Percentiles rank a stretch among this genome's conserved stretches.
These are phyloP conservation scores for Lemur catta DNA, from an alignment of 2,797 vertebrate genomes.

Conservation along the genomic window DNA sequence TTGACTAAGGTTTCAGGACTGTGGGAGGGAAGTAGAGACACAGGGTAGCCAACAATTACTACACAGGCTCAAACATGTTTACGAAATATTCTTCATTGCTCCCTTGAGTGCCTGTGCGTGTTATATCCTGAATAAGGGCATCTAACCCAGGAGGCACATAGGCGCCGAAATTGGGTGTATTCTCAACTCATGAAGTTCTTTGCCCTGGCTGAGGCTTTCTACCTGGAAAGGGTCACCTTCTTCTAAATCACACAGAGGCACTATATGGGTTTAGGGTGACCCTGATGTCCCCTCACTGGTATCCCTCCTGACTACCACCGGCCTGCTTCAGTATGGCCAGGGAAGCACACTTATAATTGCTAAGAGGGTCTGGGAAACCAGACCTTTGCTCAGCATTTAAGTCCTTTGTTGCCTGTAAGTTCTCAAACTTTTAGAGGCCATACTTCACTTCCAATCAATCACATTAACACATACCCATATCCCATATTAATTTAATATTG, in stretches of 20 bases:
- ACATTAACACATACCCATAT: not conserved
- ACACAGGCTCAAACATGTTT: not conserved
- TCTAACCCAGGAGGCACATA: not conserved
- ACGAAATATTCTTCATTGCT: not conserved
- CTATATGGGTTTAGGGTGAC: not conserved
- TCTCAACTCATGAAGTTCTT: not conserved
- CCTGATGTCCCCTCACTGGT: not conserved
- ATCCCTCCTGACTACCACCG: not conserved
- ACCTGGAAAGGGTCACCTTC: not conserved
- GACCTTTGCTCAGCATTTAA: not conserved
- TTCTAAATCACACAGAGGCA: not conserved
- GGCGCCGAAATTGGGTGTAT: not conserved
- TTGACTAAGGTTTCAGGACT: not conserved
- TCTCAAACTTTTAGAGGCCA: not conserved
- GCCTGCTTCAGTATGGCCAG: not conserved
- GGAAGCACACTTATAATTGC: not conserved
- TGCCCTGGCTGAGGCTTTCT: not conserved
- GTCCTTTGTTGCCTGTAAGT: not conserved
- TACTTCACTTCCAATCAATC: not conserved
- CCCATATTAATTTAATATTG: slow-evolving; percentile 18
- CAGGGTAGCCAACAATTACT: not conserved
- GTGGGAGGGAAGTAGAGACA: not conserved
- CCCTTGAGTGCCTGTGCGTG: not conserved
- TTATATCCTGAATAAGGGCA: not conserved
- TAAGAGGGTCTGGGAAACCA: not conserved